Evolutionary conservation across 1,140 invertebrate species (phyloP), one percentile per base, ranked within the genome.

Genomic region (Drosophila ironensis): DNA sequence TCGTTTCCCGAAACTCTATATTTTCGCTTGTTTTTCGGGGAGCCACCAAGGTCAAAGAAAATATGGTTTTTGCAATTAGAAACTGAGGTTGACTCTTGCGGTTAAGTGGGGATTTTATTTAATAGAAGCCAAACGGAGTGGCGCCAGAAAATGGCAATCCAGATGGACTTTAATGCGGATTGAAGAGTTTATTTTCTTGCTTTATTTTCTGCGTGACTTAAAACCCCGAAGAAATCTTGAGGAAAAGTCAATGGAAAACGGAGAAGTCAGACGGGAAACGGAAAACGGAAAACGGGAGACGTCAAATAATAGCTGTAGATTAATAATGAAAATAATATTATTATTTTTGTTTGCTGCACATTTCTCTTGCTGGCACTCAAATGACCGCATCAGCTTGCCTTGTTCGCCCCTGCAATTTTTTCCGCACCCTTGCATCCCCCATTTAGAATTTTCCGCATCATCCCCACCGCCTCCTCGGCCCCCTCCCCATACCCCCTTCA

Each of bases 331-430:
- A 63, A 63, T 63, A 61, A 47, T 47, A 61, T 38, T 46, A 47
- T 63, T 60, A 47, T 37, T 48, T 28, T 24, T 63, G 41, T 61
- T 63, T 63, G 41, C 56, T 63, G 59, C 30, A 63, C 41, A 63
- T 63, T 63, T 38, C 56, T 61, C 59, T 61, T 47, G 56, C 30
- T 63, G 56, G 56, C 59, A 61, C 59, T 63, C 45, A 60, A 63
- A 61, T 61, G 56, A 61, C 56, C 59, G 59, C 59, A 48, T 48
- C 59, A 61, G 24, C 59, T 25, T 14, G 56, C 22, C 35, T n/a
- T 22, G n/a, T 22, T 63, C 51, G 59, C 41, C 59, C 59, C 53
- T 37, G 17, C 40, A 57, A 33, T 60, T 56, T 33, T 22, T 19
- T 25, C 7, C 9, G 7, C 30, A 33, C 11, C 1, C 30, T 12